Evolutionary conservation across 2,888 invertebrate genomes (phyloP).

Genomic region (Ormyrus nitidulus): DNA sequence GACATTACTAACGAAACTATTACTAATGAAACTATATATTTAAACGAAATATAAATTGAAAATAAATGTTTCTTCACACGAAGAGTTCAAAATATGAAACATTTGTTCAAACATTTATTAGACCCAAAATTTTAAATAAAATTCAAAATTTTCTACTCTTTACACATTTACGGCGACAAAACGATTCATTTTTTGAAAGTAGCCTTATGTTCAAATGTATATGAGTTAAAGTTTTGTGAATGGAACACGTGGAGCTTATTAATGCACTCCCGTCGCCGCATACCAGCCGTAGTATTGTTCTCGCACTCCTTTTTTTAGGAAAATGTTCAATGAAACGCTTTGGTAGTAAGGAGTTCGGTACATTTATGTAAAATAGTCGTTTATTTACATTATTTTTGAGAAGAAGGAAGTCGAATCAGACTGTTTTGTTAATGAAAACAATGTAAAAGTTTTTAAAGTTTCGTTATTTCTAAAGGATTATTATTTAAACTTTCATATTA

Average conservation of each 20-base stretch:
- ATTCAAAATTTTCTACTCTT: conserved; percentile 16
- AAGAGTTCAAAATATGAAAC: too few relatives aligned
- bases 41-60: too few relatives aligned
- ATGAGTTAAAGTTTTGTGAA: conserved; percentile 40
- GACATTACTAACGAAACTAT: too few relatives aligned
- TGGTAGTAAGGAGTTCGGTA: background rate
- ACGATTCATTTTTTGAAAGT: conserved; percentile 25
- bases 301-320: conserved; percentile 25
- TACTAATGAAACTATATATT: too few relatives aligned
- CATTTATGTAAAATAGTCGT: conserved; percentile 30
- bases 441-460: background rate
- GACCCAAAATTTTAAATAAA: conserved; percentile 5
- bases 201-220: conserved; percentile 40
- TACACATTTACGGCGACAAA: conserved; percentile 16
- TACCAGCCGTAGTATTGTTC: conserved; percentile 29
- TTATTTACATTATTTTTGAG: conserved; percentile 21
- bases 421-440: too few relatives aligned
- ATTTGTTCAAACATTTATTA: too few relatives aligned
- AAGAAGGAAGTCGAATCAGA: background rate
- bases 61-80: too few relatives aligned
- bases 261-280: conserved; percentile 39
- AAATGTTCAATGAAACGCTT: conserved; percentile 34
- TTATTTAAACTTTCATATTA: too few relatives aligned
- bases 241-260: conserved; percentile 50
- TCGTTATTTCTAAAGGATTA: background rate